Evolutionary conservation across 1,140 invertebrate genomes (phyloP).

Genomic region (Armadillidium nasatum): DNA sequence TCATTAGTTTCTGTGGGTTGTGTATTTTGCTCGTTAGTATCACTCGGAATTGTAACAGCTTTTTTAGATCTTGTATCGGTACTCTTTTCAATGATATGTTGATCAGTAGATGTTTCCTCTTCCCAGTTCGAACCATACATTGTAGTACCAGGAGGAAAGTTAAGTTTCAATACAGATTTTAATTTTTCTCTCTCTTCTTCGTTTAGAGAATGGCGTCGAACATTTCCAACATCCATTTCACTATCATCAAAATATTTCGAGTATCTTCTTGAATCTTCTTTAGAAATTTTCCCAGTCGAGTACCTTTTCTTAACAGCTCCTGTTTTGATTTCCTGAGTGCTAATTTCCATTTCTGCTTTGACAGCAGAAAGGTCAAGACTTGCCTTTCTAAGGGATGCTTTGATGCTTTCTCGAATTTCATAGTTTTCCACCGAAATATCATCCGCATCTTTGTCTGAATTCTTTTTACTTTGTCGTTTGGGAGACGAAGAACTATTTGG

Average conservation of each 20-base stretch:
- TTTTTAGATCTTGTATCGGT: slow-evolving; percentile 40
- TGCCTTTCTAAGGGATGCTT: background rate
- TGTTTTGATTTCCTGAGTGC: slow-evolving; percentile 50
- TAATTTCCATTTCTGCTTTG: slow-evolving; percentile 29
- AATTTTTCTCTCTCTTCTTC: slow-evolving; percentile 61
- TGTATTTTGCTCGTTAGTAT: background rate
- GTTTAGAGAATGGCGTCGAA: background rate
- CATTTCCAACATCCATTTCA: slow-evolving; percentile 27
- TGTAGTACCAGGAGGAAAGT: slow-evolving; percentile 54
- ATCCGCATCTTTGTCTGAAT: background rate
- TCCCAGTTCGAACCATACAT: slow-evolving; percentile 46
- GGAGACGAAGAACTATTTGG: background rate
- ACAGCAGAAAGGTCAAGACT: background rate
- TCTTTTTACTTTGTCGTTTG: background rate
- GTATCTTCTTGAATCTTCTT: slow-evolving; percentile 35
- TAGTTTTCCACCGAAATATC: background rate
- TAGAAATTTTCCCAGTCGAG: slow-evolving; percentile 30
- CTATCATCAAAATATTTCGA: slow-evolving; percentile 37
- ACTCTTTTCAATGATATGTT: slow-evolving; percentile 40
- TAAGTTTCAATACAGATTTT: slow-evolving; percentile 64
- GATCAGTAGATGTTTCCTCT: slow-evolving; percentile 31
- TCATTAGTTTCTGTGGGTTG: background rate
- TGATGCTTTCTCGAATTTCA: background rate
- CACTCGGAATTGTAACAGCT: slow-evolving; percentile 31
- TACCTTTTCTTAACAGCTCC: slow-evolving; percentile 36